These are phyloP conservation scores for Hetaerina titia DNA, from an alignment of 2,888 invertebrate genomes.

Conservation along the genomic window DNA sequence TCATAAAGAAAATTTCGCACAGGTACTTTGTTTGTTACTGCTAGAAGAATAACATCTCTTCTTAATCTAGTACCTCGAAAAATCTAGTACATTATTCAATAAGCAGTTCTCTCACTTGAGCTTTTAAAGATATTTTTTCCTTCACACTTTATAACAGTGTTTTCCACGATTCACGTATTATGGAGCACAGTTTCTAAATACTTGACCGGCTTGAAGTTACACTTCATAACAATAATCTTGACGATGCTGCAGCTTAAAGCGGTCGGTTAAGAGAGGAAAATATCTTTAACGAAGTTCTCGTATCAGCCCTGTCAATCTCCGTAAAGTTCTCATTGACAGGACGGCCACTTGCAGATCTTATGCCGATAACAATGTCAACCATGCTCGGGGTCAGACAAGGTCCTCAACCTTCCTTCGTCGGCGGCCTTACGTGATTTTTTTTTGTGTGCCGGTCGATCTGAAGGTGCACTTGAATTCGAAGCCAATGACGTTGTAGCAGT, in stretches of 20 bases:
- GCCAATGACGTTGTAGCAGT: neutral
- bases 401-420: slow-evolving; percentile 6
- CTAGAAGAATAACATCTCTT: no score
- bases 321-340: neutral
- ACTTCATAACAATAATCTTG: no score
- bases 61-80: no score
- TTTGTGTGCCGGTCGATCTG: neutral
- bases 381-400: neutral
- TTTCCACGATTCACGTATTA: no score
- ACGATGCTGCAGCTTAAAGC: neutral
- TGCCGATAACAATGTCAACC: neutral
- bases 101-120: no score
- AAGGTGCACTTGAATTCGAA: neutral
- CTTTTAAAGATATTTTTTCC: no score
- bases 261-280: neutral
- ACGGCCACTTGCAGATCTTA: neutral
- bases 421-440: neutral
- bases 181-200: no score
- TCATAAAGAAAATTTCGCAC: no score
- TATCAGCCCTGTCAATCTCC: neutral
- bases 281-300: neutral
- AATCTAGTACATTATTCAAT: no score
- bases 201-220: no score
- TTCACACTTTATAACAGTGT: no score
- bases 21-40: no score